These are phyloP conservation scores for Drosophila gunungcola DNA, from an alignment of 1,140 invertebrate genomes.

Conservation along the genomic window DNA sequence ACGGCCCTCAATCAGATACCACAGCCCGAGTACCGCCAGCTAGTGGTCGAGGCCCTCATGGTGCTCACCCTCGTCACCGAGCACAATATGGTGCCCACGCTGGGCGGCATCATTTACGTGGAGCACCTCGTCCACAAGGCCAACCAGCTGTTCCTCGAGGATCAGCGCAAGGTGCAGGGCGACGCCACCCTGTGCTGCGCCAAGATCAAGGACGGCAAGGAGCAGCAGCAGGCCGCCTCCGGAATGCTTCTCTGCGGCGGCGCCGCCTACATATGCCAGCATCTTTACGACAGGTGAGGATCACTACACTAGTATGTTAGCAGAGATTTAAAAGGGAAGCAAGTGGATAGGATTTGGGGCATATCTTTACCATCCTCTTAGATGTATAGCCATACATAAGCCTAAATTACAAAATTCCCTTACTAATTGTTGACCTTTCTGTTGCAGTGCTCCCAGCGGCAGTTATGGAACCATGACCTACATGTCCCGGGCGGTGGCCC, in stretches of 20 bases:
- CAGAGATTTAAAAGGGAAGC: too few relatives aligned
- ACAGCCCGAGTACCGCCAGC: slow-evolving; percentile 98
- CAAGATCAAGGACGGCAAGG: slow-evolving; percentile 88
- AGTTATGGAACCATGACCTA: slow-evolving; percentile 99
- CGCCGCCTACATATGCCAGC: slow-evolving; percentile 97
- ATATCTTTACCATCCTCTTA: too few relatives aligned
- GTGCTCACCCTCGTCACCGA: slow-evolving; percentile 96
- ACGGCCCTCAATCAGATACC: slow-evolving; percentile 98
- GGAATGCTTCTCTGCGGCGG: slow-evolving; percentile 93
- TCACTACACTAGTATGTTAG: neutral
- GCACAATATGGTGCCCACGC: slow-evolving; percentile 90
- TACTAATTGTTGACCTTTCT: neutral
- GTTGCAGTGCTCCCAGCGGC: slow-evolving; percentile 94
- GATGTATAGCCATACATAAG: too few relatives aligned
- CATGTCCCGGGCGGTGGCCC: slow-evolving; percentile 93
- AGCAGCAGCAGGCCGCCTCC: slow-evolving; percentile 86
- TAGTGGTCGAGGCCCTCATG: slow-evolving; percentile 99
- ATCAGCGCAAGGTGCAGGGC: slow-evolving; percentile 94
- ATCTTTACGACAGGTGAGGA: slow-evolving; percentile 94
- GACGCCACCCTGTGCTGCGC: slow-evolving; percentile 97
- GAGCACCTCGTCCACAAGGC: slow-evolving; percentile 97
- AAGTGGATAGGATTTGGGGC: too few relatives aligned
- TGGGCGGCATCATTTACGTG: slow-evolving; percentile 95
- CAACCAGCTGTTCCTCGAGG: slow-evolving; percentile 97
- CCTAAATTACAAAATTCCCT: neutral